Evolutionary conservation across 64 coral and sea anemone genomes (phyloP).

Genomic region (Montipora efflorescens): DNA sequence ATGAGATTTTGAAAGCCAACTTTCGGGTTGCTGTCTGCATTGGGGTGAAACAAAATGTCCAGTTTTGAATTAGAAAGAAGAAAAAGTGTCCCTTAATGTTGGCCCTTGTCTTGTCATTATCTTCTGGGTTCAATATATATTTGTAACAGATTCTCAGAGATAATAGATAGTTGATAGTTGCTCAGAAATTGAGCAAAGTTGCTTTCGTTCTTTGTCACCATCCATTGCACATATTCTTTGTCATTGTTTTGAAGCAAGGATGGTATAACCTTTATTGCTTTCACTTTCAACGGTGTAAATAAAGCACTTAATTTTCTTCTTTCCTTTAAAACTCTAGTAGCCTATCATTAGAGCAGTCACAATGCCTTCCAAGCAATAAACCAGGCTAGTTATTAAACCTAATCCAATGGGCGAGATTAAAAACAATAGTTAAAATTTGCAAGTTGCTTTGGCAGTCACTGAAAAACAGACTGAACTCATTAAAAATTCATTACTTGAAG

Average conservation of each 20-base stretch:
- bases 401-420: slow-evolving; percentile 14
- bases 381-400: slow-evolving; percentile 16
- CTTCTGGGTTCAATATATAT: not conserved
- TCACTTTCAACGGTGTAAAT: not conserved
- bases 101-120: not conserved
- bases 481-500: slow-evolving; percentile 49
- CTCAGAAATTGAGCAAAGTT: not conserved
- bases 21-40: not conserved
- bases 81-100: too few species aligned
- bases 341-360: slow-evolving; percentile 5
- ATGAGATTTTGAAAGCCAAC: not conserved
- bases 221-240: not conserved
- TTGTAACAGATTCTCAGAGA: not conserved
- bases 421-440: slow-evolving; percentile 44
- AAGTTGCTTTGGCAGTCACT: slow-evolving; percentile 20
- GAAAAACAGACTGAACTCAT: slow-evolving; percentile 48
- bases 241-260: not conserved
- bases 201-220: not conserved
- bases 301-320: slow-evolving; percentile 4
- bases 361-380: not conserved
- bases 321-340: slow-evolving; percentile 16
- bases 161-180: not conserved
- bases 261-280: not conserved
- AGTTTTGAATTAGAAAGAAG: too few species aligned
- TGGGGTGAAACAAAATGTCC: too few species aligned